Conservation (phyloP, 2,797 vertebrate species). For the Taeniopygia guttata region DNA sequence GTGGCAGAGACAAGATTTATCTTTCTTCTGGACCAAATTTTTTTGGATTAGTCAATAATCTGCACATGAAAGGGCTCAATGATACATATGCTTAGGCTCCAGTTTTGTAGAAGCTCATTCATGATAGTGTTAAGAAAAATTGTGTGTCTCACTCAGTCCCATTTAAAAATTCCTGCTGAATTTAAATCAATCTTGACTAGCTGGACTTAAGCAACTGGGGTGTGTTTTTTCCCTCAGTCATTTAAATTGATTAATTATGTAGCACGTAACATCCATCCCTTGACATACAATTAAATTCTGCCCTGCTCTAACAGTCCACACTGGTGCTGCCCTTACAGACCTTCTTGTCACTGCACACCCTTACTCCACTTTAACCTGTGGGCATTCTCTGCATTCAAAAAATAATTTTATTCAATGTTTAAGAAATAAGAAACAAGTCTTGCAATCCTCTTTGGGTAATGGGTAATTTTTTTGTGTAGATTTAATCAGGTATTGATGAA, state of each 20-base stretch:
- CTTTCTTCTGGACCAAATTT: neutral
- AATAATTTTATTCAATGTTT: neutral
- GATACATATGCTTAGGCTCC: neutral
- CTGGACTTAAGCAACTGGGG: neutral
- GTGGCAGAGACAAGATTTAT: neutral
- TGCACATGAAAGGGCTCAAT: neutral
- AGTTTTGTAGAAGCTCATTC: neutral
- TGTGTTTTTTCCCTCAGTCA: neutral
- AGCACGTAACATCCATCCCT: neutral
- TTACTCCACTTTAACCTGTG: neutral
- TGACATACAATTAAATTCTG: neutral
- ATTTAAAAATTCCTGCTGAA: neutral
- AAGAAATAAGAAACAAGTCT: neutral
- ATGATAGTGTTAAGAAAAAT: neutral
- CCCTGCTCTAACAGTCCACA: neutral
- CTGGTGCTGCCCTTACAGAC: neutral
- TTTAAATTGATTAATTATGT: neutral
- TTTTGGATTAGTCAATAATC: conserved; percentile 9
- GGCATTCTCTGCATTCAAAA: neutral
- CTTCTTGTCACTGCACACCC: neutral
- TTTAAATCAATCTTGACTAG: neutral
- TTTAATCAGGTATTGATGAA: neutral
- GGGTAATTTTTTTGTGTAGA: neutral
- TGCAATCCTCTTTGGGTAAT: neutral
- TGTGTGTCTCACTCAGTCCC: neutral